phyloP scores from a whole-genome alignment of 2,888 invertebrate species.

The Plagodis pulveraria region DNA sequence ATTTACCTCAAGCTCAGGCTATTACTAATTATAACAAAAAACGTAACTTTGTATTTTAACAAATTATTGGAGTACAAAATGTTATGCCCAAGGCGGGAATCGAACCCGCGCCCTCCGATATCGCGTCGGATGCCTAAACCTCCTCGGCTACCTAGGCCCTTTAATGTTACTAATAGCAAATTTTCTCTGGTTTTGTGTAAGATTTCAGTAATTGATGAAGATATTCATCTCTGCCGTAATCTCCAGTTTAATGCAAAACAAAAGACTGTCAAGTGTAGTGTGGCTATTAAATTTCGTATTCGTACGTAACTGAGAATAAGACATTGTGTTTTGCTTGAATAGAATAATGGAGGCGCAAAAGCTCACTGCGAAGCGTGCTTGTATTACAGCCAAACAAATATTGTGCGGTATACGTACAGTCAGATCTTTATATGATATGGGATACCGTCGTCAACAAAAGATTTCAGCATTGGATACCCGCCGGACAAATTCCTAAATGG shows the following conservation, averaged over 20 bases:
- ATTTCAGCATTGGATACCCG: slow-evolving; percentile 18
- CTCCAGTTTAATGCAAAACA: slow-evolving; percentile 23
- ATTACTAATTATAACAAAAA: no score
- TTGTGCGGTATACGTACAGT: slow-evolving; percentile 31
- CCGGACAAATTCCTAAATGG: slow-evolving; percentile 11
- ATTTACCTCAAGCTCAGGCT: no score
- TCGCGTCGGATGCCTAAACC: no score
- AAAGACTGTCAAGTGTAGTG: slow-evolving; percentile 15
- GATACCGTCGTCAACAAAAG: slow-evolving; percentile 23
- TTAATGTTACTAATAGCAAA: no score
- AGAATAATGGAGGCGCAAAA: slow-evolving; percentile 39
- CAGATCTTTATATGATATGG: slow-evolving; percentile 18
- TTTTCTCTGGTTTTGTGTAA: no score
- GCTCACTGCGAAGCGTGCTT: slow-evolving; percentile 27
- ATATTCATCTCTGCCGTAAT: not conserved
- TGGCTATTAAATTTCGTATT: slow-evolving; percentile 43
- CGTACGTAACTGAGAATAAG: slow-evolving; percentile 47
- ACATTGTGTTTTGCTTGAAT: slow-evolving; percentile 56
- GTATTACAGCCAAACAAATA: slow-evolving; percentile 48
- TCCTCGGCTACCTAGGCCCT: no score
- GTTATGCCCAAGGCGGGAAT: no score
- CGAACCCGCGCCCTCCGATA: no score
- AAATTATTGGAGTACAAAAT: no score
- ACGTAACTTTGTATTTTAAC: no score
- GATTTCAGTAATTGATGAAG: no score